A percentile compares a stretch with the other conserved stretches of the same genome.
Evolutionary conservation across 2,797 vertebrate species (phyloP).

Genomic region (Tokudaia muenninki): DNA sequence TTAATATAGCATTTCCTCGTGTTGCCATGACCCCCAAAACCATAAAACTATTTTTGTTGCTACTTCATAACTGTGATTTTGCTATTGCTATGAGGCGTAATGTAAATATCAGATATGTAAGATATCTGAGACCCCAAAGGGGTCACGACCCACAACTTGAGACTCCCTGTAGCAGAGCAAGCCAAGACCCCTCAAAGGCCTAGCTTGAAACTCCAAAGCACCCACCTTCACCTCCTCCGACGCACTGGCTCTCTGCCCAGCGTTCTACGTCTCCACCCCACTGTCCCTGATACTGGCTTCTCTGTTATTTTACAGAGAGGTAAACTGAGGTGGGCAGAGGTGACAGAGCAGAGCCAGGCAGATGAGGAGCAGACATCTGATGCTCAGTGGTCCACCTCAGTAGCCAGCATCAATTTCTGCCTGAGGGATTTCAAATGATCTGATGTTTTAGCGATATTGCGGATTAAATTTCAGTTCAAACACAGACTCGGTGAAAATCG

Average conservation of each 20-base stretch:
- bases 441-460: not conserved
- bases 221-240: too few species aligned
- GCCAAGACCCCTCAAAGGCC: rapidly evolving
- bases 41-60: not conserved
- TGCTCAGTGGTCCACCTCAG: not conserved
- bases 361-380: rapidly evolving
- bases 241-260: rapidly evolving
- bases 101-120: not conserved
- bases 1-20: not conserved
- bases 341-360: rapidly evolving
- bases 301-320: not conserved
- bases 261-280: rapidly evolving
- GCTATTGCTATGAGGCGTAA: not conserved
- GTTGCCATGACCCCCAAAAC: not conserved
- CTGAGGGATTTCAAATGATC: not conserved
- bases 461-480: not conserved
- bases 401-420: not conserved
- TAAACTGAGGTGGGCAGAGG: not conserved
- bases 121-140: not conserved
- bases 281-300: not conserved
- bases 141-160: not conserved
- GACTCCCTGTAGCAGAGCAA: not conserved
- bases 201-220: rapidly evolving
- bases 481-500: not conserved
- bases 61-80: not conserved